Evolutionary conservation across 2,888 invertebrate genomes (phyloP), one percentile per base, ranked within the genome.

Genomic region (Norana najaformis): DNA sequence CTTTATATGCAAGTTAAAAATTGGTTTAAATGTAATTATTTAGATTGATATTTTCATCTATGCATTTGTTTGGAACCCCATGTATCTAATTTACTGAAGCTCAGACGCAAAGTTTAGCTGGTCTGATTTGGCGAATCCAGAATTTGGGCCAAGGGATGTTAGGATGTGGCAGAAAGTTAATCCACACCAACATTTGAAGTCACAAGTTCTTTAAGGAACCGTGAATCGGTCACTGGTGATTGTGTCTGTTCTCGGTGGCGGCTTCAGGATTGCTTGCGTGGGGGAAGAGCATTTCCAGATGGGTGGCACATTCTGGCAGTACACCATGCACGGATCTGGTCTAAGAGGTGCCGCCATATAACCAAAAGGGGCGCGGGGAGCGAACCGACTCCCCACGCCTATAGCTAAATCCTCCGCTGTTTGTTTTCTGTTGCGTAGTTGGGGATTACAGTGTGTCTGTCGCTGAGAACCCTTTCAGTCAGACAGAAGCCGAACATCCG

Each of bases 401-500:
- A n/a, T n/a, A n/a, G n/a, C n/a, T n/a, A n/a, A n/a, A n/a, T n/a
- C n/a, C n/a, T n/a, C n/a, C n/a, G n/a, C n/a, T n/a, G n/a, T n/a
- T n/a, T n/a, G n/a, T n/a, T n/a, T 69, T n/a, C 69, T 69, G 30
- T 69, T 30, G 69, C 69, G 6, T 69, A 69, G 69, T 69, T n/a
- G 69, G 69, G 16, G 0, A 6, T 69, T n/a, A 8, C 69, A n/a
- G n/a, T n/a, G 30, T n/a, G 69, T 69, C 69, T 69, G 8, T 69
- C 69, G n/a, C 5, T 69, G 69, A 11, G 3, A 11, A 8, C 30
- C 20, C 85, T 85, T 36, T 85, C 85, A 23, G 13, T 30, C 36
- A 85, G 11, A 85, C 85, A 35, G 85, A 85, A 36, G 35, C 93
- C 95, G 95, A 91, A 96, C 96, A 3, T 96, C 85, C 36, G 85